phyloP scores from a whole-genome alignment of 1,140 invertebrate species.

The Scaptodrosophila lebanonensis region DNA sequence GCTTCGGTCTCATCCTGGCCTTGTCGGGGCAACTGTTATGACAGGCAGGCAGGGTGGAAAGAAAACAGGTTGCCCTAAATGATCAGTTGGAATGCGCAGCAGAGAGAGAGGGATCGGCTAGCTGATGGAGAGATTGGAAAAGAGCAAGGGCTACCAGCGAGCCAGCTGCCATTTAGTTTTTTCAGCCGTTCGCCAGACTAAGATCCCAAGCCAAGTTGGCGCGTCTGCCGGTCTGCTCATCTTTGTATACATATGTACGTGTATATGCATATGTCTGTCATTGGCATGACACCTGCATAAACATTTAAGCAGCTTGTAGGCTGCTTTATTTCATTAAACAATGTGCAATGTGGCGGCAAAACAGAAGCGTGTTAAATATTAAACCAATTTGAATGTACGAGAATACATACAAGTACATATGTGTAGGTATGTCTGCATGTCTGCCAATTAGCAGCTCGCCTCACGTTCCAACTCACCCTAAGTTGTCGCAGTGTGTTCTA shows the following conservation, averaged over 20 bases:
- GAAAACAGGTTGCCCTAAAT: slow-evolving; percentile 5
- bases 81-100: background rate
- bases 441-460: no score
- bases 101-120: background rate
- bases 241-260: slow-evolving; percentile 1
- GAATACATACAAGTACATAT: no score
- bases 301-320: slow-evolving; percentile 64
- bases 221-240: slow-evolving; percentile 4
- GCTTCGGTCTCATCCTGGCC: slow-evolving; percentile 28
- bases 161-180: slow-evolving; percentile 47
- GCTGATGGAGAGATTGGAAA: background rate
- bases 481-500: no score
- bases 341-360: background rate
- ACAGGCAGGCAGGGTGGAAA: slow-evolving; percentile 15
- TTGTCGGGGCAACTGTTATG: slow-evolving; percentile 57
- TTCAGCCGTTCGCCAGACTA: slow-evolving; percentile 14
- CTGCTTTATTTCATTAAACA: slow-evolving; percentile 30
- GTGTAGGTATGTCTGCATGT: no score
- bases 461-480: no score
- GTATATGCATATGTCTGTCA: slow-evolving; percentile 29
- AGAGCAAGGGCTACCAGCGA: slow-evolving; percentile 19
- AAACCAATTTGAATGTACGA: background rate
- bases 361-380: slow-evolving; percentile 10
- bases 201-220: slow-evolving; percentile 11
- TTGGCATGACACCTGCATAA: slow-evolving; percentile 64